phyloP scores from a whole-genome alignment of 2,113 vertebrate genomes.

The Lophochroa leadbeateri region DNA sequence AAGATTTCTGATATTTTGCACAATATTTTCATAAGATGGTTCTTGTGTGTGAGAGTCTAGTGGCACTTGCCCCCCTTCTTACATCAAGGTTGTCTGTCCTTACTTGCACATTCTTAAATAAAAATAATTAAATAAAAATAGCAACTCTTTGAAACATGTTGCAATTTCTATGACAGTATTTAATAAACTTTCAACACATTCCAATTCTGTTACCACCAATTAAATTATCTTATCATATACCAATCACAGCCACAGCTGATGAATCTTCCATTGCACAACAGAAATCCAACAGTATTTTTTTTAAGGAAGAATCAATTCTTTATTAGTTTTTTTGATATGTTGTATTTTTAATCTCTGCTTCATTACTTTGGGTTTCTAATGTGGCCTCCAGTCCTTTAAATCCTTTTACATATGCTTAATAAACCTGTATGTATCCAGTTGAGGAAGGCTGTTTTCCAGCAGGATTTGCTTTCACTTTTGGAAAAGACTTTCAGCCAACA shows the following conservation, averaged over 20 bases:
- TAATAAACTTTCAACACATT: not conserved
- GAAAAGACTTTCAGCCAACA: not conserved
- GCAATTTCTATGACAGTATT: not conserved
- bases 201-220: not conserved
- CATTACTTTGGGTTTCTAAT: not conserved
- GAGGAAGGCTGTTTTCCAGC: not conserved
- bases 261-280: not conserved
- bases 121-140: not conserved
- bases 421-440: not conserved
- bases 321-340: not conserved
- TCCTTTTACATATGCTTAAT: not conserved
- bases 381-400: not conserved
- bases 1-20: not conserved
- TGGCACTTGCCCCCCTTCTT: not conserved
- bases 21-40: not conserved
- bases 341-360: not conserved
- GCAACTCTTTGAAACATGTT: not conserved
- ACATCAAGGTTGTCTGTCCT: not conserved
- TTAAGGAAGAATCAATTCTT: not conserved
- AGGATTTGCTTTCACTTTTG: slow-evolving; percentile 8
- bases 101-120: not conserved
- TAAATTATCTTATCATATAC: not conserved
- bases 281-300: not conserved
- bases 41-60: not conserved
- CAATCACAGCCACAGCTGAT: not conserved